Conservation (phyloP, 2,113 vertebrate species). For the Tupaia tana region DNA sequence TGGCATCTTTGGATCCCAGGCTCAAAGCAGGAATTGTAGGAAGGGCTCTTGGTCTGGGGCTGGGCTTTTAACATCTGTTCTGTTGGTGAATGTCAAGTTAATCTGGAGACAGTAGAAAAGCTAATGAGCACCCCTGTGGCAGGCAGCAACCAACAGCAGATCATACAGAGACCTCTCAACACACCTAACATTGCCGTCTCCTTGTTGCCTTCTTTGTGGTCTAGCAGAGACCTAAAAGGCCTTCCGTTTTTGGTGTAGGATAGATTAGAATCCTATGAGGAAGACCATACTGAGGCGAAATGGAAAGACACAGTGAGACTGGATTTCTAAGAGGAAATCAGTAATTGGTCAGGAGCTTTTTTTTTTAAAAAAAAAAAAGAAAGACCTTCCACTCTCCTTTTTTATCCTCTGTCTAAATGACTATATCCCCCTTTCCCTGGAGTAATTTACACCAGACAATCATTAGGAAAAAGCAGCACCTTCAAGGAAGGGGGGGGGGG, state of each 20-base stretch:
- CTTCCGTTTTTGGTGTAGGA: not conserved
- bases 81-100: not conserved
- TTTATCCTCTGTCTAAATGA: slow-evolving; percentile 28
- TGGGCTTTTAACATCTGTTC: not conserved
- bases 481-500: slow-evolving; percentile 77
- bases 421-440: not conserved
- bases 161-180: not conserved
- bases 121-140: not conserved
- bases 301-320: slow-evolving; percentile 54
- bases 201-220: not conserved
- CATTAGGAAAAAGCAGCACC: slow-evolving; percentile 61
- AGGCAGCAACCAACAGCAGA: not conserved
- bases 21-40: no score
- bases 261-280: slow-evolving; percentile 19
- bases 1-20: not conserved
- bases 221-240: not conserved
- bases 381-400: not conserved
- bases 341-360: slow-evolving; percentile 38
- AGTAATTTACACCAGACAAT: slow-evolving; percentile 72
- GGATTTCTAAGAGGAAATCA: slow-evolving; percentile 56
- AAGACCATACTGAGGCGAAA: not conserved
- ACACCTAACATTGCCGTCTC: not conserved
- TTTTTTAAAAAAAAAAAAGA: not conserved
- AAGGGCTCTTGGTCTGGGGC: not conserved
- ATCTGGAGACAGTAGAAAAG: not conserved